Evolutionary conservation across 2,888 invertebrate genomes (phyloP), one percentile per base, ranked within the genome.

Genomic region (Emmelina monodactyla): DNA sequence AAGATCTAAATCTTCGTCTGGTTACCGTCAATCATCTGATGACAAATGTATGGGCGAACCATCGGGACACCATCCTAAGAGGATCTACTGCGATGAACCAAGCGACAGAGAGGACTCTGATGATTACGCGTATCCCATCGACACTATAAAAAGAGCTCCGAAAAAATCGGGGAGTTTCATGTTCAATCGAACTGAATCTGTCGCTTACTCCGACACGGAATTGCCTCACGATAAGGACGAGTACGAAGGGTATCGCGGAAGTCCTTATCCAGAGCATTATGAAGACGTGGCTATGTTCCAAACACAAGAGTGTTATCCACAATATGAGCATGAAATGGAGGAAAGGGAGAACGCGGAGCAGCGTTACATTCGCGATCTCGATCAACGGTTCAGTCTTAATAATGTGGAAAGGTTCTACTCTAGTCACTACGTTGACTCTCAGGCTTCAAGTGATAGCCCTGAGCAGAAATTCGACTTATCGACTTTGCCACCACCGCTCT

Each of bases 381-480:
- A 78, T 50, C 72, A 78, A 54, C 73, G 79, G 19, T 79, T 79
- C 45, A 79, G 75, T 55, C 53, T 79, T 40, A 79, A 79, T 45
- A 78, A 78, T 50, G 79, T 78, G 22, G 66, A 76, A 53, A 55
- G 78, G 50, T 72, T 67, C 63, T 62, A 83, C 68, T 67, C 69
- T 61, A 65, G 83, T 69, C 60, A 79, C 48, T 61, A 84, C 57
- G 64, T 84, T 45, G 72, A 87, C 66, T 81, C 82, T 50, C 83
- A 89, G 59, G 82, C 87, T 52, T 67, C 84, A 48, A 81, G 84
- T 60, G 82, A 88, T 58, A 72, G 87, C 37, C 87, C 86, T n/a
- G 90, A 89, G 46, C 86, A 86, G 37, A 84, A 85, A 55, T 87
- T 90, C 55, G 89, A 90, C 53, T 86, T 90, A 13, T 84, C 88